Conservation (phyloP, 2,113 vertebrate species). For the Lynx canadensis region DNA sequence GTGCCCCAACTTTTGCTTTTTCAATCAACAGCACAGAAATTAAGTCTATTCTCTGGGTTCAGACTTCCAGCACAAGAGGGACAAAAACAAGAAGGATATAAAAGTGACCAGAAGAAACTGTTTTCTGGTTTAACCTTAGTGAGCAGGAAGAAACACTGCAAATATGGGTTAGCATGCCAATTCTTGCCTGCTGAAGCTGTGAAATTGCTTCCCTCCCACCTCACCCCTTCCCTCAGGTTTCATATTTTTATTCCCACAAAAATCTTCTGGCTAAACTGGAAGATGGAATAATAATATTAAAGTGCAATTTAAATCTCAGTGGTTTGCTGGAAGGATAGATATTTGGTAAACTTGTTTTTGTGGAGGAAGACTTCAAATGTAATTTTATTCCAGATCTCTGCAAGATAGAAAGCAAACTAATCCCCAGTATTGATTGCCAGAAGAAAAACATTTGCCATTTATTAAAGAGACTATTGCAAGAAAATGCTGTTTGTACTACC, state of each 20-base stretch:
- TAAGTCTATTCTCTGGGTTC: slow-evolving; percentile 7
- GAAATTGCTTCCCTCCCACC: neutral
- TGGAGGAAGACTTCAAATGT: slow-evolving; percentile 35
- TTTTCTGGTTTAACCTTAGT: neutral
- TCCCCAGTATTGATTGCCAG: neutral
- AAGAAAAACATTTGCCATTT: neutral
- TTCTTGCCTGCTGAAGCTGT: neutral
- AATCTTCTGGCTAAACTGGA: neutral
- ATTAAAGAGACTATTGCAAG: neutral
- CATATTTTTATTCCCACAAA: slow-evolving; percentile 45
- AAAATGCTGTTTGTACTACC: neutral
- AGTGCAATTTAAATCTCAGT: neutral
- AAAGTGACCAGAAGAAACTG: neutral
- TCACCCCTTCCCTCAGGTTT: neutral
- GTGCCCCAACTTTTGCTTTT: neutral
- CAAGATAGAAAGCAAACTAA: neutral
- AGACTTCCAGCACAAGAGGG: neutral
- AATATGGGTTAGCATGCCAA: neutral
- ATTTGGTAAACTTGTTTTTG: neutral
- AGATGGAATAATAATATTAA: slow-evolving; percentile 3
- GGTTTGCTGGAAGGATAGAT: neutral
- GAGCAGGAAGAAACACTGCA: neutral
- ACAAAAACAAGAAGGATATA: neutral
- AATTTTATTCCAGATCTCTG: neutral
- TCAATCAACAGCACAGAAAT: neutral